phyloP scores from a whole-genome alignment of 1,140 invertebrate genomes.

The Monochamus saltuarius region DNA sequence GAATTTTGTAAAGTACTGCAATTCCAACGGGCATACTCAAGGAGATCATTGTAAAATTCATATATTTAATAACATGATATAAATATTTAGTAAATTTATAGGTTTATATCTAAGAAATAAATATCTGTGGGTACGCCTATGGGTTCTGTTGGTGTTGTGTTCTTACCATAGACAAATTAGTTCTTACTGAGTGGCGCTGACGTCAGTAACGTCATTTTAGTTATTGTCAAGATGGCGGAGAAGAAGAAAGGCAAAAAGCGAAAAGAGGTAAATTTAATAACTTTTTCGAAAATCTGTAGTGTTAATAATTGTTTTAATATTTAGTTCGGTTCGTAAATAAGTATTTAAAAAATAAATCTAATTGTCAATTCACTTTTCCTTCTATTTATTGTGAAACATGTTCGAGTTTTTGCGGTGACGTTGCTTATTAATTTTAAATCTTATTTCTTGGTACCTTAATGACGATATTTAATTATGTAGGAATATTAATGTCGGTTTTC shows the following conservation, averaged over 20 bases:
- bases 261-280: conserved; percentile 64
- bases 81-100: too few species aligned
- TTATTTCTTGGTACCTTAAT: not conserved
- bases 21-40: too few species aligned
- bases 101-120: not conserved
- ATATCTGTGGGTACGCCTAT: not conserved
- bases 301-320: too few species aligned
- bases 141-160: not conserved
- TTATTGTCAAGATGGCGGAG: conserved; percentile 66
- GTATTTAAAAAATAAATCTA: too few species aligned
- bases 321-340: too few species aligned
- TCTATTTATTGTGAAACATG: not conserved
- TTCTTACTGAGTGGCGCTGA: not conserved
- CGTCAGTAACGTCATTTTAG: not conserved
- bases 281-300: too few species aligned
- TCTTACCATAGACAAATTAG: not conserved
- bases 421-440: conserved; percentile 6
- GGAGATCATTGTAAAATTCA: too few species aligned
- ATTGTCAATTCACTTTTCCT: too few species aligned
- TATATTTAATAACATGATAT: too few species aligned
- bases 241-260: conserved; percentile 73
- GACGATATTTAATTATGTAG: too few species aligned
- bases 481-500: too few species aligned
- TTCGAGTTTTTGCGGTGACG: not conserved
- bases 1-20: too few species aligned